phyloP scores from a whole-genome alignment of 2,888 invertebrate genomes.

The Colletes collaris region DNA sequence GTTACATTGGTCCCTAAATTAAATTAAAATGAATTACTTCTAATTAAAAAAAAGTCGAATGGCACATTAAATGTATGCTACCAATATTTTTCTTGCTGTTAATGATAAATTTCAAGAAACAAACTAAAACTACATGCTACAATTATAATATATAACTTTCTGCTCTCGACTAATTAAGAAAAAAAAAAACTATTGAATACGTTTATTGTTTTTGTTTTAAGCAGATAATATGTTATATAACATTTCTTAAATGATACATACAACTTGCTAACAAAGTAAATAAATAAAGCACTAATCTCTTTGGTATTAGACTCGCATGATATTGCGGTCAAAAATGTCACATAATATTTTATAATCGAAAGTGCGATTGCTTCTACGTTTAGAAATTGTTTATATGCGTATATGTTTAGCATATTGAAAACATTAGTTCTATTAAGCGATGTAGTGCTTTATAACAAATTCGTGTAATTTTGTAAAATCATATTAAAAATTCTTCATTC shows the following conservation, averaged over 20 bases:
- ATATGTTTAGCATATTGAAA: neutral
- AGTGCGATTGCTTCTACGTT: neutral
- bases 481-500: conserved; percentile 30
- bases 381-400: conserved; percentile 11
- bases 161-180: conserved; percentile 1
- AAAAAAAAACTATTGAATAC: conserved; percentile 14
- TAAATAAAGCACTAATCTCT: conserved; percentile 75
- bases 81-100: neutral
- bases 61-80: conserved; percentile 56
- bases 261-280: conserved; percentile 60
- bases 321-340: conserved; percentile 31
- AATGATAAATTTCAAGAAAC: conserved; percentile 9
- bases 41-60: conserved; percentile 63
- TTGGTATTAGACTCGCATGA: conserved; percentile 73
- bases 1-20: conserved; percentile 66
- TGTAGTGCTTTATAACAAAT: conserved; percentile 43
- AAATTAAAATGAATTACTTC: conserved; percentile 54
- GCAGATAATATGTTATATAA: conserved; percentile 43
- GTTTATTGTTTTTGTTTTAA: conserved; percentile 22
- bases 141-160: conserved; percentile 3
- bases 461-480: conserved; percentile 19
- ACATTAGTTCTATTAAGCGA: conserved; percentile 17
- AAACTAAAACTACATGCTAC: conserved; percentile 22
- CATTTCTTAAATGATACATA: conserved; percentile 48
- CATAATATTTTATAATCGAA: conserved; percentile 17